phyloP scores from a whole-genome alignment of 2,888 invertebrate genomes.

The Lydus trimaculatus region DNA sequence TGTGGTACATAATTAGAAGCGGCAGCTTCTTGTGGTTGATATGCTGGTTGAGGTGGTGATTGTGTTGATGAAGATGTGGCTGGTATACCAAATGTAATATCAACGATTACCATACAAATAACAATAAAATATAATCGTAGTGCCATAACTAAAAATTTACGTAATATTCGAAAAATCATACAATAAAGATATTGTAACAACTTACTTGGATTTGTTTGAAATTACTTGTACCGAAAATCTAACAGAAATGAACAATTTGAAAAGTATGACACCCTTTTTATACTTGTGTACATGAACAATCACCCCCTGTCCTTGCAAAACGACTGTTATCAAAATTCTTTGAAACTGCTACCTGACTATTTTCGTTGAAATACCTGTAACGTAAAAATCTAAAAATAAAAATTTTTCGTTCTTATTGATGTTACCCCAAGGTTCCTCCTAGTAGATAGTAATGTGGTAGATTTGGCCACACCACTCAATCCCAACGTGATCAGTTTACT shows the following conservation, averaged over 20 bases:
- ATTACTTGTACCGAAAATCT: background rate
- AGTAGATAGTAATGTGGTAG: background rate
- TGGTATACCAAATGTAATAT: background rate
- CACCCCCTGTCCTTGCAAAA: background rate
- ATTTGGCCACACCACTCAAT: background rate
- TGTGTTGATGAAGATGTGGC: background rate
- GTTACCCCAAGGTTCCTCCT: background rate
- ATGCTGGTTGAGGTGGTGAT: slow-evolving; percentile 31
- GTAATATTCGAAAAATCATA: background rate
- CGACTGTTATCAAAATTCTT: background rate
- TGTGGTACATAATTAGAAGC: slow-evolving; percentile 40
- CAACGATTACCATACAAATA: background rate
- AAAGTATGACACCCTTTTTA: background rate
- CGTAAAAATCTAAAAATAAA: background rate
- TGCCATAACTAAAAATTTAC: background rate
- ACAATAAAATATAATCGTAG: background rate
- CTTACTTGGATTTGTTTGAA: background rate
- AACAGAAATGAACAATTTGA: background rate
- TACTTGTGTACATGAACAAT: background rate
- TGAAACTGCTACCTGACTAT: background rate
- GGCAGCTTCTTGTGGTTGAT: slow-evolving; percentile 35
- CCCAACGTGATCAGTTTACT: background rate
- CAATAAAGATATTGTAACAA: background rate
- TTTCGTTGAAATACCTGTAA: background rate
- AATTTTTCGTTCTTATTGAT: background rate